Percentiles rank a stretch among this genome's conserved stretches.
Conservation (phyloP, 2,797 vertebrate genomes). For the Cossypha niveicapilla region DNA sequence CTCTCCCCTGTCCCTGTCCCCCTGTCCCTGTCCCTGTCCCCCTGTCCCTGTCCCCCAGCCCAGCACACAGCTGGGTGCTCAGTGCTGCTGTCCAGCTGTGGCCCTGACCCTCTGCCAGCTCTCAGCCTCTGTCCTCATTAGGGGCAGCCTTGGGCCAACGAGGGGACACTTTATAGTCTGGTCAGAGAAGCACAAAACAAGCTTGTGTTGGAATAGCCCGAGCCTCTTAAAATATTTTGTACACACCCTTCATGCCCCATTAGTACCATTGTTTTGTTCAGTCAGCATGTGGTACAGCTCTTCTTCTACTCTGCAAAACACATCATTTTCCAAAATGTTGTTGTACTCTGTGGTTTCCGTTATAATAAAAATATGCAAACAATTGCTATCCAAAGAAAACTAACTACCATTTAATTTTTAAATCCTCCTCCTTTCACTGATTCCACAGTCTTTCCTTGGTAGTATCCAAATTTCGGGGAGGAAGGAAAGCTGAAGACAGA, state of each 20-base stretch:
- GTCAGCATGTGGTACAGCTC: background rate
- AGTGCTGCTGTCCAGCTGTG: background rate
- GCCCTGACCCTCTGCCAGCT: background rate
- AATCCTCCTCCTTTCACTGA: background rate
- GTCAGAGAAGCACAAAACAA: background rate
- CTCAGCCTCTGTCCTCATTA: background rate
- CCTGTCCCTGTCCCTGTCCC: too few species aligned
- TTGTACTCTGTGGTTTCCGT: background rate
- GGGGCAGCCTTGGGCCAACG: background rate
- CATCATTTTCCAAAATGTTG: background rate
- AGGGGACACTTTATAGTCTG: background rate
- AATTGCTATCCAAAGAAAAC: background rate
- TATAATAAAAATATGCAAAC: background rate
- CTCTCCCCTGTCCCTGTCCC: too few species aligned
- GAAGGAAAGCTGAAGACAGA: constrained; percentile 60
- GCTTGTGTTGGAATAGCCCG: background rate
- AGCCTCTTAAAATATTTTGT: background rate
- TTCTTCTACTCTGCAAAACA: background rate
- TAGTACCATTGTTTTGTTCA: background rate
- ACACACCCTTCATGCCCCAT: background rate
- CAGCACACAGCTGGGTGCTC: too few species aligned
- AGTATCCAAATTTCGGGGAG: background rate
- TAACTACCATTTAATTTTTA: constrained; percentile 5
- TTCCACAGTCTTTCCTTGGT: background rate
- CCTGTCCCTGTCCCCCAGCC: too few species aligned